phyloP scores from a whole-genome alignment of 2,797 vertebrate species.

The Epinephelus malabaricus region DNA sequence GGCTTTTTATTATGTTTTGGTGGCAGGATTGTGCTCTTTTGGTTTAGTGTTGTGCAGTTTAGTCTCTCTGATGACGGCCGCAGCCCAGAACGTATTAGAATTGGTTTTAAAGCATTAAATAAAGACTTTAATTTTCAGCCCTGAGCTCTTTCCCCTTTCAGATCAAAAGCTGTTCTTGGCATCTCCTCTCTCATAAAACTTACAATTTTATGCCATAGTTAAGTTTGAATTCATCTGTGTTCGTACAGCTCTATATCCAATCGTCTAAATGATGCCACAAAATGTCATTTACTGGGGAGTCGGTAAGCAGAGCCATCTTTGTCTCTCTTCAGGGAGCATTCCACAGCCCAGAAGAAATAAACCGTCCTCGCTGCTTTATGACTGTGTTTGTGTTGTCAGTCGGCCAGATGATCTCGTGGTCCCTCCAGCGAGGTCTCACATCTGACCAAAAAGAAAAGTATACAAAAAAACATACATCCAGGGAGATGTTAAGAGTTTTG shows the following conservation, averaged over 20 bases:
- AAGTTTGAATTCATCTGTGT: conserved; percentile 31
- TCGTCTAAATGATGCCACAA: conserved; percentile 36
- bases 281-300: conserved; percentile 44
- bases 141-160: conserved; percentile 17
- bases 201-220: conserved; percentile 13
- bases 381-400: conserved; percentile 78
- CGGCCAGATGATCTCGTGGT: conserved; percentile 64
- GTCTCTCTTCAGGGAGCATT: conserved; percentile 62
- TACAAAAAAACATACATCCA: conserved; percentile 27
- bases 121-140: conserved; percentile 31
- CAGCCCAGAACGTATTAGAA: conserved; percentile 32
- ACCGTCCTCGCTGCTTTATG: conserved; percentile 68
- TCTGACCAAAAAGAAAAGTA: conserved; percentile 54
- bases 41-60: conserved; percentile 40
- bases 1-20: conserved; percentile 43
- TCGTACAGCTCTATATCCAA: conserved; percentile 9
- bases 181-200: conserved; percentile 32
- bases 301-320: conserved; percentile 41
- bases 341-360: conserved; percentile 72
- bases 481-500: conserved; percentile 66
- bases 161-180: conserved; percentile 41
- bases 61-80: conserved; percentile 24
- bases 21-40: conserved; percentile 33
- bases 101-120: conserved; percentile 23
- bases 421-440: conserved; percentile 58